These are phyloP conservation scores for Excalfactoria chinensis DNA, from an alignment of 2,113 vertebrate species.

Conservation along the genomic window DNA sequence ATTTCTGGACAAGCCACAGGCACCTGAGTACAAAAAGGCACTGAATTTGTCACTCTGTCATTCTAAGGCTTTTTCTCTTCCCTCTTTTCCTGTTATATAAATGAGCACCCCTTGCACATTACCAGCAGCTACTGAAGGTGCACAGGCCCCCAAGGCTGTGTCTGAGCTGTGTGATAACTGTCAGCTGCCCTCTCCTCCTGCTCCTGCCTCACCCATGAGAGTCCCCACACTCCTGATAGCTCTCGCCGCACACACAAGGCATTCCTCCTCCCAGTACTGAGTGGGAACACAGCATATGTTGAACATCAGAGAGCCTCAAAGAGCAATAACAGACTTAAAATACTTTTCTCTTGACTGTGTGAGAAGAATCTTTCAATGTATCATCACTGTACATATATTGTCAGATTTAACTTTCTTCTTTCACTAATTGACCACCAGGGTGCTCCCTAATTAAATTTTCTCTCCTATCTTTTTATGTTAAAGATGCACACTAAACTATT, in stretches of 20 bases:
- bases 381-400: neutral
- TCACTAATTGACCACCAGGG: constrained; percentile 9
- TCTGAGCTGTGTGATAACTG: neutral
- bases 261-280: neutral
- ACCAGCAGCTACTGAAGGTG: neutral
- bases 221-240: neutral
- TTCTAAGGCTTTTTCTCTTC: neutral
- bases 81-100: neutral
- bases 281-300: rapidly evolving
- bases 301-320: neutral
- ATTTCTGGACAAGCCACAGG: neutral
- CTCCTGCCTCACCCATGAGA: neutral
- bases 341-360: neutral
- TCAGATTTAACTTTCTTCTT: neutral
- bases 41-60: neutral
- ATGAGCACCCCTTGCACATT: neutral
- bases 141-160: neutral
- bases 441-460: constrained; percentile 40
- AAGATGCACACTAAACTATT: neutral
- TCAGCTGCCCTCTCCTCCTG: neutral
- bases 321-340: neutral
- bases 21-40: neutral
- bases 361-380: neutral
- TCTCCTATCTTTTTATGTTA: neutral
- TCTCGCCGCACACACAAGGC: no score